phyloP scores from a whole-genome alignment of 2,888 invertebrate species.

The Pilophorus perplexus region DNA sequence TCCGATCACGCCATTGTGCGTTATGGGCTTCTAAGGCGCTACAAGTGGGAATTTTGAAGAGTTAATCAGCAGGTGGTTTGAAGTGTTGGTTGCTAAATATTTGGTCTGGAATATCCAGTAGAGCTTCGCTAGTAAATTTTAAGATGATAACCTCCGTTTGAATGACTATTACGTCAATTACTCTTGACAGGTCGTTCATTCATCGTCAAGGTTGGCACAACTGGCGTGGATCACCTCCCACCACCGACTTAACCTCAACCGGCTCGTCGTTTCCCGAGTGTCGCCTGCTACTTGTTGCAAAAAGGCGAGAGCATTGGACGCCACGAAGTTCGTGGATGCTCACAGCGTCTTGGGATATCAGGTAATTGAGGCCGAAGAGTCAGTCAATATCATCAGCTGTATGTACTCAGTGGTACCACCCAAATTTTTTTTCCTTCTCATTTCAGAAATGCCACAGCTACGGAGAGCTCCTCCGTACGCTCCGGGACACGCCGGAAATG shows the following conservation, averaged over 20 bases:
- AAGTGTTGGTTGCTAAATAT: too few relatives aligned
- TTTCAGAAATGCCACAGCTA: conserved; percentile 60
- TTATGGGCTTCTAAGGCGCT: too few relatives aligned
- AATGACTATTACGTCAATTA: too few relatives aligned
- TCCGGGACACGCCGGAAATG: conserved; percentile 68
- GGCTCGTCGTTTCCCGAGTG: conserved; percentile 69
- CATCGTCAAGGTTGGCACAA: conserved; percentile 63
- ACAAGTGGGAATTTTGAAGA: too few relatives aligned
- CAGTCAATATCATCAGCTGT: neutral
- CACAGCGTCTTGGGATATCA: conserved; percentile 82
- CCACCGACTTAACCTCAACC: conserved; percentile 77
- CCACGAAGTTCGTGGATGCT: conserved; percentile 70
- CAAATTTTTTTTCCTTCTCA: neutral
- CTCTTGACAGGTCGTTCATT: conserved; percentile 56
- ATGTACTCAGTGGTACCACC: too few relatives aligned
- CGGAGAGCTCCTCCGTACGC: conserved; percentile 65
- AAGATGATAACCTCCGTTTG: too few relatives aligned
- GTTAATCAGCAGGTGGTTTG: too few relatives aligned
- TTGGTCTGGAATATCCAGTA: too few relatives aligned
- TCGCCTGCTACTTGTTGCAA: conserved; percentile 76
- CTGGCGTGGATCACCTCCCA: conserved; percentile 85
- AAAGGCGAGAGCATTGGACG: conserved; percentile 63
- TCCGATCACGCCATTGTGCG: too few relatives aligned
- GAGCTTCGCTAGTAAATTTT: too few relatives aligned
- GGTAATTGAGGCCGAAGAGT: conserved; percentile 57